These are phyloP conservation scores for Drosophila athabasca DNA, from an alignment of 1,140 invertebrate genomes.

Conservation along the genomic window DNA sequence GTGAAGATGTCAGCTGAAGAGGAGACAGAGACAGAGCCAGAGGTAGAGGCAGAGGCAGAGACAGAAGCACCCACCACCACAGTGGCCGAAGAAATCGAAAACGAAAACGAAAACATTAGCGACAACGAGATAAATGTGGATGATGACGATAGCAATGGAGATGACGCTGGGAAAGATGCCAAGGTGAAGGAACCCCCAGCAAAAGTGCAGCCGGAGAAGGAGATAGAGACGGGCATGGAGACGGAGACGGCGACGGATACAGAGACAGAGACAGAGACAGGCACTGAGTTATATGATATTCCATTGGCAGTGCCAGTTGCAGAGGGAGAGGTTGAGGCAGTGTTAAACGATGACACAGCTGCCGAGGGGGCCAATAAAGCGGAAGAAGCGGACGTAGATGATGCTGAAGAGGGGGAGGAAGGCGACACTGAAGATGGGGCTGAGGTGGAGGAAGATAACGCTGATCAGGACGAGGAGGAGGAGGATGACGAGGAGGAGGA, in stretches of 20 bases:
- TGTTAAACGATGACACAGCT: neutral
- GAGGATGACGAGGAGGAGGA: conserved; percentile 13
- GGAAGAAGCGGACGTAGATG: neutral
- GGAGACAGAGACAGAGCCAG: conserved; percentile 12
- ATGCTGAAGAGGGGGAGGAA: conserved; percentile 2
- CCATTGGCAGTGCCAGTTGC: neutral
- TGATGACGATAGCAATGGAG: conserved; percentile 32
- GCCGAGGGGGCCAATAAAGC: neutral
- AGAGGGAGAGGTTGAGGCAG: neutral
- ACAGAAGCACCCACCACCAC: conserved; percentile 16
- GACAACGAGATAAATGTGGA: conserved; percentile 73
- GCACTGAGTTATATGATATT: conserved; percentile 1
- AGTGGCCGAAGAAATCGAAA: conserved; percentile 48
- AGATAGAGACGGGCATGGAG: neutral
- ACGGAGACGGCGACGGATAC: conserved; percentile 5
- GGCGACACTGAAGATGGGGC: neutral
- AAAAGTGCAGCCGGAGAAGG: conserved; percentile 2
- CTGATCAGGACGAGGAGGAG: conserved; percentile 6
- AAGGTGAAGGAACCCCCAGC: conserved; percentile 42
- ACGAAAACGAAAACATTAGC: conserved; percentile 59
- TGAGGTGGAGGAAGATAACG: conserved; percentile 3
- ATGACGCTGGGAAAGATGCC: conserved; percentile 33
- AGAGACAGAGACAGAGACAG: conserved; percentile 1
- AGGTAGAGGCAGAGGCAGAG: neutral
- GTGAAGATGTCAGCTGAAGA: conserved; percentile 22